Conservation (phyloP, 2,888 invertebrate genomes). For the Microplitis deprimator region DNA sequence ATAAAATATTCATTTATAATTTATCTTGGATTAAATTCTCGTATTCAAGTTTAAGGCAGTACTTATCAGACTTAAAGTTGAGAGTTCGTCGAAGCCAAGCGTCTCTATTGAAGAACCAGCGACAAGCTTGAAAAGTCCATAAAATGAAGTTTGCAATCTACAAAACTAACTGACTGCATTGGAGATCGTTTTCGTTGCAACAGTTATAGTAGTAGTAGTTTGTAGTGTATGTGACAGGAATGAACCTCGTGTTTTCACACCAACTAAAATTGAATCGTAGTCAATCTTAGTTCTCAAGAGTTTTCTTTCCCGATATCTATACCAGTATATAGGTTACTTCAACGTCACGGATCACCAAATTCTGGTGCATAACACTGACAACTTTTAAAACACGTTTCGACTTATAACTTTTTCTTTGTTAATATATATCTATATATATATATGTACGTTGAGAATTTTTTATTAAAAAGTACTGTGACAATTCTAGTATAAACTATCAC, state of each 20-base stretch:
- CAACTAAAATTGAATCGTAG: conserved; percentile 45
- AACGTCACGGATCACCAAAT: conserved; percentile 18
- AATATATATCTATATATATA: neutral
- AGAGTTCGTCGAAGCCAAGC: conserved; percentile 13
- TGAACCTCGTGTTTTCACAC: conserved; percentile 26
- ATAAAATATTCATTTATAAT: conserved; percentile 1
- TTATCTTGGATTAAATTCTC: neutral
- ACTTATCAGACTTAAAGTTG: neutral
- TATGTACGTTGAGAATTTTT: too few species aligned
- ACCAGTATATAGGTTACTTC: conserved; percentile 9
- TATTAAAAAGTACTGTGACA: too few species aligned
- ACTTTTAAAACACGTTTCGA: conserved; percentile 15
- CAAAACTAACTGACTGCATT: conserved; percentile 33
- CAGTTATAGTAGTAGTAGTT: neutral
- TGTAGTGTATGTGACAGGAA: conserved; percentile 29
- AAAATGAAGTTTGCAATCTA: conserved; percentile 15
- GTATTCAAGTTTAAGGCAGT: neutral
- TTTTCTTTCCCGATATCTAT: conserved; percentile 15
- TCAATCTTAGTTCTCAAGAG: conserved; percentile 38
- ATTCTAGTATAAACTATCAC: too few species aligned
- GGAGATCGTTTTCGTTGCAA: conserved; percentile 10
- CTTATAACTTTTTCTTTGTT: conserved; percentile 4
- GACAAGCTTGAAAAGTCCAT: conserved; percentile 7
- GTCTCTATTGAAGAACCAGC: conserved; percentile 5
- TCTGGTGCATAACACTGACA: neutral